Base-by-base conservation (phyloP, 2,113 vertebrate genomes). In the Ginglymostoma cirratum region DNA sequence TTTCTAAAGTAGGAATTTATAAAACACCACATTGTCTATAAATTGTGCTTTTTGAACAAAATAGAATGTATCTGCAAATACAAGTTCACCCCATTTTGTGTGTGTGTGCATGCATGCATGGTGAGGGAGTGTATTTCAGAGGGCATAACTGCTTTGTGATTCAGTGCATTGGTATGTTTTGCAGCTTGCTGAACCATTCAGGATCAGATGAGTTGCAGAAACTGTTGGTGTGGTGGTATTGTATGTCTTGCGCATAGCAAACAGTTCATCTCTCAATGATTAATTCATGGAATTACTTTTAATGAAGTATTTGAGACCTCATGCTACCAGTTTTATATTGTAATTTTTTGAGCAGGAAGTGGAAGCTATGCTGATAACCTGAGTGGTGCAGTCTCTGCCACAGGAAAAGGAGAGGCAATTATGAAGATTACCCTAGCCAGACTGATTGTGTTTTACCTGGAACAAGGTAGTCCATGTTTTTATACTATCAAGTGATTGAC, bases 381-480 rank as follows among this genome's bases (percentile, higher is more conserved):
- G 27, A 95, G 97, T 0, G 99, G 99, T 96, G 99, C 99, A 0
- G 96, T 98, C 85, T 99, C 99, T 3, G 98, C 98, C 0, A 99
- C 99, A 0, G 99, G 99, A 65, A 98, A 99, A 0, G 99, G 99
- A 17, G 99, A 99, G 97, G 97, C 98, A 97, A 99, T 99, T 97
- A 98, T 99, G 98, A 99, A 99, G 97, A 98, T 99, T 96, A 98
- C 97, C 6, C 98, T 99, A 96, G 98, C 98, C 96, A 97, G 98
- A 96, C 98, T 98, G 96, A 96, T 98, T 86, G 98, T 99, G 86
- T 98, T 99, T 97, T 97, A 99, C 97, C 97, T 99, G 97, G 98
- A 99, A 96, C 98, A 99, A 98, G 99, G 99, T 99, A 98, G 42
- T 42, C 78, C 38, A 42, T 45, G 19, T 38, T 83, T 78, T 42